Conservation (phyloP, 1,140 invertebrate species). For the Onthophagus taurus region DNA sequence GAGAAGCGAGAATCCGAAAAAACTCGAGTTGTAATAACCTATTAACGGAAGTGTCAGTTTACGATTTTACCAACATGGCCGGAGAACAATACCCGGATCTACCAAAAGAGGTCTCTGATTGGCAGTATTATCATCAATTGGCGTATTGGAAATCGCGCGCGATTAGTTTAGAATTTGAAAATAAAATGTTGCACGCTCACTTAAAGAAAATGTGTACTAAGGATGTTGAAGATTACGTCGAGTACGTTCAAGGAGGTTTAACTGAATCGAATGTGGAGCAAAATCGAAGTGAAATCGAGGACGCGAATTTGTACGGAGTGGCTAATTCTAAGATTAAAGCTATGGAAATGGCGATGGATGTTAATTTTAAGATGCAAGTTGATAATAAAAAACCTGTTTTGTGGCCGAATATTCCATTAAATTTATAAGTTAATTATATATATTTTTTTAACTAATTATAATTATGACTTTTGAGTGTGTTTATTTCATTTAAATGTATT, state of each 20-base stretch:
- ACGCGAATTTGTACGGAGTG: constrained; percentile 46
- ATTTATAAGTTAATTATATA: constrained; percentile 25
- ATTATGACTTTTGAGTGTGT: no score
- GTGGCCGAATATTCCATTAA: constrained; percentile 70
- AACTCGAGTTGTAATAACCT: constrained; percentile 21
- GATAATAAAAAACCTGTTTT: constrained; percentile 52
- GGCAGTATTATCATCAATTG: constrained; percentile 47
- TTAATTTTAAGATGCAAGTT: constrained; percentile 52
- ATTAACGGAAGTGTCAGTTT: constrained; percentile 18
- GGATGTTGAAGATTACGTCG: constrained; percentile 19
- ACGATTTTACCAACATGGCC: constrained; percentile 24
- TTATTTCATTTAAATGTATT: no score
- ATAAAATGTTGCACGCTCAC: constrained; percentile 43
- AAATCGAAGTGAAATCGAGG: constrained; percentile 8
- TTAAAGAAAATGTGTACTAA: constrained; percentile 26
- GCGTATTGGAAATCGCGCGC: constrained; percentile 59
- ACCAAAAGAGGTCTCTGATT: constrained; percentile 25
- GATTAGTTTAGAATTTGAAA: constrained; percentile 53
- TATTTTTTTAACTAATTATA: neutral
- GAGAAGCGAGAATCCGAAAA: constrained; percentile 14
- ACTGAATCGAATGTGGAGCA: constrained; percentile 7
- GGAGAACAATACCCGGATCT: constrained; percentile 2
- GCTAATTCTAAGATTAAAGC: constrained; percentile 57
- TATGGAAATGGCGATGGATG: constrained; percentile 62
- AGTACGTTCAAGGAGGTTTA: constrained; percentile 15